Percentiles rank a stretch among this genome's conserved stretches.
Evolutionary conservation across 2,797 vertebrate species (phyloP).

Genomic region (Hephaestus fuliginosus): DNA sequence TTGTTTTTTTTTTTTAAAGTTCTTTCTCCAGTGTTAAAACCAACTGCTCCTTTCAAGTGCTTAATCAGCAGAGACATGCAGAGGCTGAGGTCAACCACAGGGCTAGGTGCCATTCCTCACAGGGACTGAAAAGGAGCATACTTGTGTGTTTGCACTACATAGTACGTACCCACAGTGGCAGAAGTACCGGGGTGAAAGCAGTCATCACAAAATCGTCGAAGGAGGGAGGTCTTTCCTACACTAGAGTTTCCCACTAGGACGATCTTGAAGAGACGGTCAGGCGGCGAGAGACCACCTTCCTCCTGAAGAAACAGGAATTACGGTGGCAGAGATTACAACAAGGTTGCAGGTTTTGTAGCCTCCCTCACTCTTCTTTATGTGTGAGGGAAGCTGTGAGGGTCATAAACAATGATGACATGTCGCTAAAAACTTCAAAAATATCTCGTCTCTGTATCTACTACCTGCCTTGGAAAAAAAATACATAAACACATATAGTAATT

Average conservation of each 20-base stretch:
- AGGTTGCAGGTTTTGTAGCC: neutral
- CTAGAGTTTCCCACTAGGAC: conserved; percentile 93
- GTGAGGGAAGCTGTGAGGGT: neutral
- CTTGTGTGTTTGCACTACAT: neutral
- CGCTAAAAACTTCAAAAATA: neutral
- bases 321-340: neutral
- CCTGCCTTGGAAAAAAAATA: neutral
- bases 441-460: neutral
- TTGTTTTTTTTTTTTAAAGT: no score
- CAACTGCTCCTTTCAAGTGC: neutral
- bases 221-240: conserved; percentile 94
- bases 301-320: conserved; percentile 80
- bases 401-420: neutral
- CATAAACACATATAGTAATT: neutral
- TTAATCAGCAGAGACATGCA: conserved; percentile 3
- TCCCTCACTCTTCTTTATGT: neutral
- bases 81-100: conserved; percentile 24
- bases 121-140: neutral
- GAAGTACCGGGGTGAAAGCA: conserved; percentile 87
- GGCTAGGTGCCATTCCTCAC: neutral
- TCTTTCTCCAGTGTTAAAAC: neutral
- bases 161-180: conserved; percentile 91
- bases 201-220: conserved; percentile 90
- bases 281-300: conserved; percentile 76
- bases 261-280: conserved; percentile 94